Conservation (phyloP, 2,113 vertebrate species). For the Nibea albiflora region DNA sequence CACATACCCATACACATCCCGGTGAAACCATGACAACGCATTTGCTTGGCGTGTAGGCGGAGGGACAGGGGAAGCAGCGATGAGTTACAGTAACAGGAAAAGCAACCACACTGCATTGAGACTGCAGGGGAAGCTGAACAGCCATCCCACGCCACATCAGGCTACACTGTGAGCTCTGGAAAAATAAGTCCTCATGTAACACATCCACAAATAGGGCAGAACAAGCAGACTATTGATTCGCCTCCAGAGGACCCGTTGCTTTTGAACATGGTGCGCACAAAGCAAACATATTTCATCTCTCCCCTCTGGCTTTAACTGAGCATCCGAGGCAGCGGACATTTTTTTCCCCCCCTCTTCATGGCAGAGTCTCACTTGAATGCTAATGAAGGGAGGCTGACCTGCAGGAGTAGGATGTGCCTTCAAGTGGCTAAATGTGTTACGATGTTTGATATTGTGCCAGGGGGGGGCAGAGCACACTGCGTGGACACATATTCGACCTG, state of each 20-base stretch:
- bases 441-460: not conserved
- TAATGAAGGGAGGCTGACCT: conserved; percentile 48
- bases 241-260: conserved; percentile 14
- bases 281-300: conserved; percentile 30
- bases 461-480: not conserved
- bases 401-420: conserved; percentile 16
- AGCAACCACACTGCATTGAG: conserved; percentile 58
- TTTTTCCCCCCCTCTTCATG: not conserved
- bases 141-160: conserved; percentile 46
- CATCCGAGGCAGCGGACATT: conserved; percentile 6
- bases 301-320: conserved; percentile 3
- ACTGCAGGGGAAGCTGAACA: conserved; percentile 54
- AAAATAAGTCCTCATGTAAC: conserved; percentile 47
- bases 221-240: conserved; percentile 56
- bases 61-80: conserved; percentile 19
- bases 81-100: conserved; percentile 58
- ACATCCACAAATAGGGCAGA: conserved; percentile 44
- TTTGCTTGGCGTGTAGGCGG: conserved; percentile 55
- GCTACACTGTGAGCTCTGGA: conserved; percentile 27
- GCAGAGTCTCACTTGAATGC: conserved; percentile 64
- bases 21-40: conserved; percentile 72
- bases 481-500: not conserved
- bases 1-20: conserved; percentile 54
- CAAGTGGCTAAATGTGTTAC: not conserved
- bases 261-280: conserved; percentile 3